A percentile compares a stretch with the other conserved stretches of the same genome.
Conservation (phyloP, 37 sponge, comb jelly and placozoan genomes). For the Cladorhizidae sp. region DNA sequence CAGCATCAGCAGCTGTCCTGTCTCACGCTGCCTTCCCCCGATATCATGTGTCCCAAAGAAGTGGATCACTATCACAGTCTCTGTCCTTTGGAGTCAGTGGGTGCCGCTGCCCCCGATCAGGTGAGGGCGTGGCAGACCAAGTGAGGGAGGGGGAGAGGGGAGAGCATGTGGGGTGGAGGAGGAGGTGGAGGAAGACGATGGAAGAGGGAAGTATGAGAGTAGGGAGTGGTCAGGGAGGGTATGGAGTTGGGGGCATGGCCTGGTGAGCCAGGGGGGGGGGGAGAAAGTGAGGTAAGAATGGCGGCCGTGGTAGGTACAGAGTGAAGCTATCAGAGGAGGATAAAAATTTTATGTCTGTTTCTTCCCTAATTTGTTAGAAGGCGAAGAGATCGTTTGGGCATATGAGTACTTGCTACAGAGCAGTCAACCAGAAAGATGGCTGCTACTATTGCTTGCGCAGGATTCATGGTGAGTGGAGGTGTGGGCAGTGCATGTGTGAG, state of each 20-base stretch:
- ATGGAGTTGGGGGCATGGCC: too few species aligned
- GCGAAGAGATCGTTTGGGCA: slow-evolving; percentile 63
- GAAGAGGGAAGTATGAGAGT: not conserved
- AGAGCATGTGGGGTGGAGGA: not conserved
- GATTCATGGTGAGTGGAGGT: slow-evolving; percentile 16
- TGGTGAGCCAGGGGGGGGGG: too few species aligned
- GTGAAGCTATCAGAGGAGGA: not conserved
- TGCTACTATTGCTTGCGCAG: slow-evolving; percentile 45
- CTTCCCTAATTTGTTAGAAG: slow-evolving; percentile 20
- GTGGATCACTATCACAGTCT: slow-evolving; percentile 81
- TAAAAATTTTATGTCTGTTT: not conserved
- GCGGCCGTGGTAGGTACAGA: too few species aligned
- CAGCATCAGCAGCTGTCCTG: slow-evolving; percentile 25
- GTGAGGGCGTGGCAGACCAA: not conserved
- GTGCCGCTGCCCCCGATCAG: slow-evolving; percentile 34
- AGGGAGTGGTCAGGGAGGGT: not conserved
- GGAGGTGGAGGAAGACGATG: not conserved
- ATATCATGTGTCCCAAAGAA: slow-evolving; percentile 44
- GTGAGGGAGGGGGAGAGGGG: not conserved
- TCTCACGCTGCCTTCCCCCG: slow-evolving; percentile 4
- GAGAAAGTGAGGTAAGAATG: too few species aligned
- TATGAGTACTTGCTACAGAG: slow-evolving; percentile 75
- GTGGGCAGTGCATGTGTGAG: not conserved
- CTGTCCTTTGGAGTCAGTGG: slow-evolving; percentile 65
- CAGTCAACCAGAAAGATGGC: slow-evolving; percentile 46